A percentile compares a stretch with the other conserved stretches of the same genome.
phyloP scores from a whole-genome alignment of 2,888 invertebrate genomes.

The Lucinisca nassula region DNA sequence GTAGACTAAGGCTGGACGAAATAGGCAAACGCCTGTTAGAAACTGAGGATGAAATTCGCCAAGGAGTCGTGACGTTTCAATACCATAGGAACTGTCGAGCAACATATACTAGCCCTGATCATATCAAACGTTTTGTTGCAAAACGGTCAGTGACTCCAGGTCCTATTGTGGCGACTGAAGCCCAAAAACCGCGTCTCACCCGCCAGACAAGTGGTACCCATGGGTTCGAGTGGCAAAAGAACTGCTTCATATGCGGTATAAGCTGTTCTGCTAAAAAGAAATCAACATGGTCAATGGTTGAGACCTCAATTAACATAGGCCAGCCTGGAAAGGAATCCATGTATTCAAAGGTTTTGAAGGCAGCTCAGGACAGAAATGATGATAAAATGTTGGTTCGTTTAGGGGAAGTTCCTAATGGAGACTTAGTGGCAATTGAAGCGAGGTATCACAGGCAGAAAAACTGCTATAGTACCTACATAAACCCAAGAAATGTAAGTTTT shows the following conservation, averaged over 20 bases:
- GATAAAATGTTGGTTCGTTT: not conserved
- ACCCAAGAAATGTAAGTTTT: not conserved
- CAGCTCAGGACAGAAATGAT: not conserved
- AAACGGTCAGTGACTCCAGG: not conserved
- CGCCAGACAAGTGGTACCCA: not conserved
- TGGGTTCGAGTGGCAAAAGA: constrained; percentile 1
- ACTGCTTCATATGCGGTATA: constrained; percentile 30
- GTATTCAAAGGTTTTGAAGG: not conserved
- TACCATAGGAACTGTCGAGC: not conserved
- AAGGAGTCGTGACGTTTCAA: not conserved
- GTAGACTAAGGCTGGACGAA: not conserved
- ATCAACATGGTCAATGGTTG: not conserved
- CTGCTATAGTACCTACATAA: not conserved
- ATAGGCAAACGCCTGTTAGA: not conserved
- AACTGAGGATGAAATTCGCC: not conserved
- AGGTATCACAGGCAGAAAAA: constrained; percentile 31
- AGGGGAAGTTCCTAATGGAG: constrained; percentile 12
- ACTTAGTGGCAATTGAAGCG: constrained; percentile 25
- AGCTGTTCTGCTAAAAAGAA: constrained; percentile 12
- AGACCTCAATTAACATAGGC: too few species aligned
- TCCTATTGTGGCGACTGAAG: not conserved
- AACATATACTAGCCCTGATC: not conserved
- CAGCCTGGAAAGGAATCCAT: not conserved
- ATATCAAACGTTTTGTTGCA: not conserved
- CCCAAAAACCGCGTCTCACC: not conserved